These are phyloP conservation scores for Rhodeus uyekii DNA, from an alignment of 2,797 vertebrate genomes.

Conservation along the genomic window DNA sequence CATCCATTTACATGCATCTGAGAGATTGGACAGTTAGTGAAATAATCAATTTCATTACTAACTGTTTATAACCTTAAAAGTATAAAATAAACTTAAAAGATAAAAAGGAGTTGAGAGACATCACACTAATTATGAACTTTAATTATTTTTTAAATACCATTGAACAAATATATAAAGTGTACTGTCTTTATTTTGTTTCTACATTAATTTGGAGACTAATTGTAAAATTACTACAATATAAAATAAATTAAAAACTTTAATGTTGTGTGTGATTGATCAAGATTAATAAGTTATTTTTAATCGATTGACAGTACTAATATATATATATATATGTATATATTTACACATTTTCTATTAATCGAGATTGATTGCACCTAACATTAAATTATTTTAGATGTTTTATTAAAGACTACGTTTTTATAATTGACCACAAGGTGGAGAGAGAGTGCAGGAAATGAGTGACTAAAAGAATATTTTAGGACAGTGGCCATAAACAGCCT, in stretches of 20 bases:
- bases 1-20: not conserved
- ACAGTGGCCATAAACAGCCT: not conserved
- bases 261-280: not conserved
- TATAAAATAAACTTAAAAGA: no score
- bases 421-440: conserved; percentile 47
- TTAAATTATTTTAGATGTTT: no score
- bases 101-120: no score
- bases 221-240: not conserved
- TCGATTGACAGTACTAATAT: no score
- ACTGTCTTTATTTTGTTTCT: not conserved
- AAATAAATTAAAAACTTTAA: not conserved
- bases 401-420: conserved; percentile 5
- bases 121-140: no score
- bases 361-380: no score
- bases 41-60: no score
- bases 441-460: conserved; percentile 6
- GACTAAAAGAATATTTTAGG: not conserved
- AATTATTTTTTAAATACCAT: no score
- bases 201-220: not conserved
- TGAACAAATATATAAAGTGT: not conserved
- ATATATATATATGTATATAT: no score
- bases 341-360: no score
- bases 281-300: no score
- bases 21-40: not conserved
- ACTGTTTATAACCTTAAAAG: no score